Percentiles rank a stretch among this genome's conserved stretches.
Conservation (phyloP, 2,888 invertebrate species). For the Seira sanloemensis region DNA sequence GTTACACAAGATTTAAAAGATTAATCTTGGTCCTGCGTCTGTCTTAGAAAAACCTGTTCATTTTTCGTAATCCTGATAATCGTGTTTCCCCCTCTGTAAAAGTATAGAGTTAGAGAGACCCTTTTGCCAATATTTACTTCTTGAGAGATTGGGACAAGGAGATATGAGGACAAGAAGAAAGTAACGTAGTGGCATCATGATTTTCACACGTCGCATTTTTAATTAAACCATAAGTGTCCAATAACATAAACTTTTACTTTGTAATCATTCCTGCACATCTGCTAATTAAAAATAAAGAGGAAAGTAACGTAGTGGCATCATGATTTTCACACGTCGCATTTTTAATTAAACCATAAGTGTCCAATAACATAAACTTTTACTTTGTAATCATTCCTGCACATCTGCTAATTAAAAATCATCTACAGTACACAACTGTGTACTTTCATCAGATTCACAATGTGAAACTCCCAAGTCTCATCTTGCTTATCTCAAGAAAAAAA, state of each 20-base stretch:
- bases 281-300: neutral
- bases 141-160: too few relatives aligned
- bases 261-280: neutral
- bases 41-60: too few relatives aligned
- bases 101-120: too few relatives aligned
- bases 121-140: too few relatives aligned
- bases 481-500: too few relatives aligned
- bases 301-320: neutral
- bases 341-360: neutral
- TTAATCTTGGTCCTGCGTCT: too few relatives aligned
- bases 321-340: neutral
- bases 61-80: too few relatives aligned
- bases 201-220: neutral
- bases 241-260: neutral
- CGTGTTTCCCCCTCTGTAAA: too few relatives aligned
- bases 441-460: neutral
- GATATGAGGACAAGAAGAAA: too few relatives aligned
- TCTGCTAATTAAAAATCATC: neutral
- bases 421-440: neutral
- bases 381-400: neutral
- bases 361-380: neutral
- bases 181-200: neutral
- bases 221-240: neutral
- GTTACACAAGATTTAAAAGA: too few relatives aligned
- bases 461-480: neutral